These are phyloP conservation scores for Lates japonicus DNA, from an alignment of 2,797 vertebrate genomes.

Conservation along the genomic window DNA sequence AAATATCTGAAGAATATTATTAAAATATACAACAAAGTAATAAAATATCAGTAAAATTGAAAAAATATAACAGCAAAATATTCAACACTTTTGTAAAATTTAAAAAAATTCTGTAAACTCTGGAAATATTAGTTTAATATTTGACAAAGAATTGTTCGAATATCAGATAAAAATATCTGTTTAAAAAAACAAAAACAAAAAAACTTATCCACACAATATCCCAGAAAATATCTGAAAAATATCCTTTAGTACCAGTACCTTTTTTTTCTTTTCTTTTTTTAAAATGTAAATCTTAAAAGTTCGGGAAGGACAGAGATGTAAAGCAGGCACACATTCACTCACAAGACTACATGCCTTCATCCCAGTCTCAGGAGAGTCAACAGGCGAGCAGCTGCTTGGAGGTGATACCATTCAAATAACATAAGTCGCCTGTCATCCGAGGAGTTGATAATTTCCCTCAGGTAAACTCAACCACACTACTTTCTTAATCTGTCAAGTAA, in stretches of 20 bases:
- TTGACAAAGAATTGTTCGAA: too few species aligned
- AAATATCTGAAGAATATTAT: not conserved
- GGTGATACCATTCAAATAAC: constrained; percentile 79
- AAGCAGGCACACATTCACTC: constrained; percentile 17
- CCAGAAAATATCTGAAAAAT: too few species aligned
- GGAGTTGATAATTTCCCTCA: constrained; percentile 78
- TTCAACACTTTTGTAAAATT: too few species aligned
- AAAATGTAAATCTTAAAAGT: constrained; percentile 38
- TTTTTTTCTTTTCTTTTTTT: not conserved
- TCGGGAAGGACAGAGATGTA: constrained; percentile 37
- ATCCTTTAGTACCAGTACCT: too few species aligned
- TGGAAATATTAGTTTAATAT: too few species aligned
- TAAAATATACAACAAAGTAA: not conserved
- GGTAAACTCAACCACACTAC: constrained; percentile 65
- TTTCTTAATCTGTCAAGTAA: constrained; percentile 74
- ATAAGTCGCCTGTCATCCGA: constrained; percentile 73
- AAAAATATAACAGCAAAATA: too few species aligned
- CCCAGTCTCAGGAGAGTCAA: constrained; percentile 60
- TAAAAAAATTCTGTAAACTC: too few species aligned
- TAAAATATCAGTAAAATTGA: not conserved
- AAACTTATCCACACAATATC: too few species aligned
- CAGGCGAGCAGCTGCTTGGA: constrained; percentile 73
- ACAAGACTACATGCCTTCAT: constrained; percentile 36
- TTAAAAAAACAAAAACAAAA: too few species aligned
- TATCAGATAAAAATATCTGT: too few species aligned